phyloP scores from a whole-genome alignment of 2,888 invertebrate genomes.

The Sphaerophoria rueppellii region DNA sequence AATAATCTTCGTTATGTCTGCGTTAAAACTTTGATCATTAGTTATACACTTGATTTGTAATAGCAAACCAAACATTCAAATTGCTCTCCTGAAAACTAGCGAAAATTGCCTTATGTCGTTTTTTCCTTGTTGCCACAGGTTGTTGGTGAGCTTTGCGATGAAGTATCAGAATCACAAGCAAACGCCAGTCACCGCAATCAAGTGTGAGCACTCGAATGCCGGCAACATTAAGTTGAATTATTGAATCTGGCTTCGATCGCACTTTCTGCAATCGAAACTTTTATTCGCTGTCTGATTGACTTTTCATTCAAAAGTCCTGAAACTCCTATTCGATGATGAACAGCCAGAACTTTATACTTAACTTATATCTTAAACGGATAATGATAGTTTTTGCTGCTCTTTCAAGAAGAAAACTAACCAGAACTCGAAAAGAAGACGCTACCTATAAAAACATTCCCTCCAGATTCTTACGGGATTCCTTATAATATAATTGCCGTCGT shows the following conservation, averaged over 20 bases:
- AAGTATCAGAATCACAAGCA: too few species aligned
- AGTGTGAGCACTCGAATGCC: conserved; percentile 21
- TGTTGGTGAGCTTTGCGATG: too few species aligned
- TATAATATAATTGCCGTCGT: background rate
- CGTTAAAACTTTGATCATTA: too few species aligned
- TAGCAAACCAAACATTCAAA: too few species aligned
- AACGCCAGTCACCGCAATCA: too few species aligned
- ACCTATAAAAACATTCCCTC: conserved; percentile 25
- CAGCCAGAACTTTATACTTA: conserved; percentile 68
- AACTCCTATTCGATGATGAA: too few species aligned
- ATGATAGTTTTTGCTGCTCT: conserved; percentile 63
- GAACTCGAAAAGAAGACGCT: background rate
- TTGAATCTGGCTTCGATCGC: conserved; percentile 72
- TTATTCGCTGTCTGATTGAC: background rate
- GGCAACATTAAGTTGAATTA: conserved; percentile 67
- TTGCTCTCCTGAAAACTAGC: too few species aligned
- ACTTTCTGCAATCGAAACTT: conserved; percentile 64
- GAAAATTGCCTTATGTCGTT: too few species aligned
- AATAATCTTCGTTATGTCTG: too few species aligned
- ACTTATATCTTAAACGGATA: conserved; percentile 73
- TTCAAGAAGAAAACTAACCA: background rate
- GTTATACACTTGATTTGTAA: too few species aligned
- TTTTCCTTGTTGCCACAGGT: too few species aligned
- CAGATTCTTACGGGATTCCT: conserved; percentile 8
- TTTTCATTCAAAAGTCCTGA: conserved; percentile 6